These are phyloP conservation scores for Rosalia funebris DNA, from an alignment of 2,888 invertebrate species.

Conservation along the genomic window DNA sequence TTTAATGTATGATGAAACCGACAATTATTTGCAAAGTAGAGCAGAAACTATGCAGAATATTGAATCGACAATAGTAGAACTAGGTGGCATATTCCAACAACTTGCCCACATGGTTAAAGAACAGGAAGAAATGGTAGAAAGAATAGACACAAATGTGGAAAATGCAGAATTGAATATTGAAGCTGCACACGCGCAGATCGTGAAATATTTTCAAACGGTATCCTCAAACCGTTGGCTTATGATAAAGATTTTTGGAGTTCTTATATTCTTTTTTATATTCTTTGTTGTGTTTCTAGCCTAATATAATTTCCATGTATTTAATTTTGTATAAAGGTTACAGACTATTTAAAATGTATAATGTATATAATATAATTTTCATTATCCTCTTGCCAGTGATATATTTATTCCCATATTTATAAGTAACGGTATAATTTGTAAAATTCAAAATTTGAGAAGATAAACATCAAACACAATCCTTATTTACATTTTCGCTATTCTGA, in stretches of 20 bases:
- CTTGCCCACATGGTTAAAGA: conserved; percentile 97
- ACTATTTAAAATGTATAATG: conserved; percentile 7
- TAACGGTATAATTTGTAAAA: too few species aligned
- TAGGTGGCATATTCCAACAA: conserved; percentile 98
- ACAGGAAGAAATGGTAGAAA: conserved; percentile 97
- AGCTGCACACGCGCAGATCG: conserved; percentile 95
- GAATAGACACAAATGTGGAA: conserved; percentile 97
- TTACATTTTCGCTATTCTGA: too few species aligned
- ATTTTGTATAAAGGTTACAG: conserved; percentile 23
- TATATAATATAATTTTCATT: neutral
- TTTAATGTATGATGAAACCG: conserved; percentile 85
- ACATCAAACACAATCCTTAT: too few species aligned
- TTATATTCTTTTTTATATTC: conserved; percentile 99
- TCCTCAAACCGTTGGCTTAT: conserved; percentile 98
- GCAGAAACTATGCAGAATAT: conserved; percentile 99
- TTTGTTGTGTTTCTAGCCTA: conserved; percentile 95
- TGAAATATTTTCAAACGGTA: conserved; percentile 97
- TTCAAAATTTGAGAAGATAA: too few species aligned
- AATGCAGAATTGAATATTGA: conserved; percentile 97
- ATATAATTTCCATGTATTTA: conserved; percentile 27
- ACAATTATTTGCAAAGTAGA: conserved; percentile 89
- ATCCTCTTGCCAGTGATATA: neutral
- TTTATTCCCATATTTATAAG: neutral
- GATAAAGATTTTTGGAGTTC: conserved; percentile 98
- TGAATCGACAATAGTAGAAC: conserved; percentile 97